Conservation (phyloP, 2,888 invertebrate genomes). For the Rosalia funebris region DNA sequence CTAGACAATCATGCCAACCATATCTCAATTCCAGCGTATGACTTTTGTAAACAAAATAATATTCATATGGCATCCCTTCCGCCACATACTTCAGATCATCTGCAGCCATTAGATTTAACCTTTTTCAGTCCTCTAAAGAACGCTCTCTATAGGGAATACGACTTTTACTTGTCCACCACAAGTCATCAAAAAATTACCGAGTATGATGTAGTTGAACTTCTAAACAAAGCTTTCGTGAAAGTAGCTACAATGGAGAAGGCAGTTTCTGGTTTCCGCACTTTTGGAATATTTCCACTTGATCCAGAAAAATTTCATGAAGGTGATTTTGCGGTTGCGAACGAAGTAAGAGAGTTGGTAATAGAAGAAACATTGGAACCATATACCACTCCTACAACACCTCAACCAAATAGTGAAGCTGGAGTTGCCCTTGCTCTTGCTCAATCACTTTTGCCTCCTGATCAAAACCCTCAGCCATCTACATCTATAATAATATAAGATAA, state of each 20-base stretch:
- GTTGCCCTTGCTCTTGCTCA: no score
- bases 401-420: no score
- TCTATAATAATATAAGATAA: no score
- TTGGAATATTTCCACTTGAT: slow-evolving; percentile 27
- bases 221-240: slow-evolving; percentile 41
- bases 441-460: no score
- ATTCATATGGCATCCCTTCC: background rate
- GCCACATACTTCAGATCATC: background rate
- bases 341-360: no score
- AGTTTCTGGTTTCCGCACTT: slow-evolving; percentile 32
- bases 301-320: slow-evolving; percentile 35
- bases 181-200: slow-evolving; percentile 37
- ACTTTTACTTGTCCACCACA: slow-evolving; percentile 25
- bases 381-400: no score
- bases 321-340: slow-evolving; percentile 36
- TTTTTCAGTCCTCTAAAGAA: slow-evolving; percentile 10
- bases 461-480: no score
- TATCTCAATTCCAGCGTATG: background rate
- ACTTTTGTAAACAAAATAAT: background rate
- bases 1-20: slow-evolving; percentile 1
- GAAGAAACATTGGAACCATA: no score
- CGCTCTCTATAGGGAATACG: slow-evolving; percentile 20
- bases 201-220: slow-evolving; percentile 33
- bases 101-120: slow-evolving; percentile 1
- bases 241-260: slow-evolving; percentile 39